Conservation (phyloP, 2,888 invertebrate species). For the Acrobasis repandana region DNA sequence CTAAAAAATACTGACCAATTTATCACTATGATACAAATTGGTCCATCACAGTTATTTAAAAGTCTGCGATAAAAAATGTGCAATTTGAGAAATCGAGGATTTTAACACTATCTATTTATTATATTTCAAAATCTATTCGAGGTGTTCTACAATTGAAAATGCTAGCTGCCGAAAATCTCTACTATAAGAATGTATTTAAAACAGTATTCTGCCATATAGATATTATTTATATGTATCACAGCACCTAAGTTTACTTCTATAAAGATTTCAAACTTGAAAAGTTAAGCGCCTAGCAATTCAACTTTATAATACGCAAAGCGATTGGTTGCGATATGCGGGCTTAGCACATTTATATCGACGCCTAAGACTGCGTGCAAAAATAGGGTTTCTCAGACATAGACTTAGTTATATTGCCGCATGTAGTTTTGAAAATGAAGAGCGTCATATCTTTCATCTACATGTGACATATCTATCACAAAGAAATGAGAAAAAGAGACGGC, state of each 20-base stretch:
- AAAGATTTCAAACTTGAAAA: background rate
- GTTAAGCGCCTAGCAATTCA: background rate
- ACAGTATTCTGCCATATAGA: constrained; percentile 1
- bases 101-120: background rate
- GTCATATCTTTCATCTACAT: too few relatives aligned
- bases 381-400: too few relatives aligned
- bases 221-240: constrained; percentile 10
- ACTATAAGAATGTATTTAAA: background rate
- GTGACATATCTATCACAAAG: too few relatives aligned
- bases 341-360: background rate
- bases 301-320: background rate
- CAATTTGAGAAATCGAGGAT: constrained; percentile 16
- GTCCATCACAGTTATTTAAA: constrained; percentile 1
- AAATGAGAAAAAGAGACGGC: background rate
- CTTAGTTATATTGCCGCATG: too few relatives aligned
- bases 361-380: too few relatives aligned
- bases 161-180: constrained; percentile 17
- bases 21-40: constrained; percentile 5
- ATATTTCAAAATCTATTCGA: background rate
- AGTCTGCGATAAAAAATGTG: constrained; percentile 1
- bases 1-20: constrained; percentile 16
- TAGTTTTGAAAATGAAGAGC: too few relatives aligned
- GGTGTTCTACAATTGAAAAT: background rate
- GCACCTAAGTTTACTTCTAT: constrained; percentile 18
- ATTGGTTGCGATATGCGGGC: background rate